Evolutionary conservation across 92 coral and sea anemone species (phyloP), one percentile per base, ranked within the genome.

Genomic region (Actinernus sp.): DNA sequence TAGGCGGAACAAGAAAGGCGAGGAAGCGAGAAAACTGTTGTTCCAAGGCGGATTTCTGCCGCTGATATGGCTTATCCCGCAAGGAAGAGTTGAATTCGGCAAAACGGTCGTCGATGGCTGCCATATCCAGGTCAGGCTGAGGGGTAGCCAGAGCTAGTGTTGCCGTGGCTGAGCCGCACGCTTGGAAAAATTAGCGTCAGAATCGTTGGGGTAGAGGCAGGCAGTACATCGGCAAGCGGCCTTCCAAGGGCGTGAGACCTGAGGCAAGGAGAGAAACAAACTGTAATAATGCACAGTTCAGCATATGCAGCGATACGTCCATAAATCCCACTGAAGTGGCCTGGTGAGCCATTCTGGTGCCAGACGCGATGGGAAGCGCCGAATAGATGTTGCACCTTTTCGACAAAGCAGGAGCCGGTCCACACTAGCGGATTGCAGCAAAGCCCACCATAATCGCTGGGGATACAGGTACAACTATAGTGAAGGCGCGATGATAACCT

Each of bases 271-370:
- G 51, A 19, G 31, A 20, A 4, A 12, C 3, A 11, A 3, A 11
- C n/a, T n/a, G n/a, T 18, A 12, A 18, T 36, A 30, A 53, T 0
- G 30, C 11, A 56, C 36, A 2, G 2, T 47, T 18, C 12, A 78
- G 54, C 71, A 83, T 23, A 61, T 45, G 38, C 91, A 70, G 1
- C 72, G 76, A 37, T 77, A 77, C 10, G 72, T 76, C 31, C 36
- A 56, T 28, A 85, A 55, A 39, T 85, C 91, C 84, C 80, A 85
- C 39, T 70, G 81, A 41, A 70, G 61, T 4, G 47, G 57, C 9
- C 76, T 48, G 12, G 65, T 49, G 46, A 40, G 24, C 81, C 79
- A 63, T 30, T 51, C 67, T 8, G 12, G 56, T 2, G 74, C 40
- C 5, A 5, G 12, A 10, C 23, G 34, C 12, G 80, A 39, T 3